Conservation (phyloP, 2,797 vertebrate species). For the Choloepus didactylus region DNA sequence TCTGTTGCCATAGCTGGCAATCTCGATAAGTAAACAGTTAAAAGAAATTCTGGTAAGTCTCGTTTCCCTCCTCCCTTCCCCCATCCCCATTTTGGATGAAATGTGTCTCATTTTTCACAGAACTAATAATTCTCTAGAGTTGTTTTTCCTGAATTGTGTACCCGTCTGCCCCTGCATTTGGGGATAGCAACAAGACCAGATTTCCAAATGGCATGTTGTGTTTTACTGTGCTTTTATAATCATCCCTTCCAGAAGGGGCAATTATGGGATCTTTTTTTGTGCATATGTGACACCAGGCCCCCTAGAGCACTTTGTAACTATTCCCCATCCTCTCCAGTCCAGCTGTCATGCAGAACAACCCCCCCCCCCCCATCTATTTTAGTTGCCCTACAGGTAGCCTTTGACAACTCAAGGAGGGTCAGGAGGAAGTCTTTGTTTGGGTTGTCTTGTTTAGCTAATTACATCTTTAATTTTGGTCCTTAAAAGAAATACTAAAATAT, state of each 20-base stretch:
- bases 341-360: not conserved
- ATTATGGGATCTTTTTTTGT: rapidly evolving
- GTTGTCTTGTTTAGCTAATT: not conserved
- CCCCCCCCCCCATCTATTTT: not conserved
- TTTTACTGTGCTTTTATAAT: not conserved
- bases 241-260: not conserved
- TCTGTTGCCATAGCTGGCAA: not conserved
- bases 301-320: not conserved
- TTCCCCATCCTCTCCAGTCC: no score
- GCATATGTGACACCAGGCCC: not conserved
- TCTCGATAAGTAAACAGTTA: not conserved
- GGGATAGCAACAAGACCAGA: not conserved
- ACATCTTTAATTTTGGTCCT: conserved; percentile 13
- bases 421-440: not conserved
- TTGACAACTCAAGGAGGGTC: not conserved
- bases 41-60: not conserved
- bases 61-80: not conserved
- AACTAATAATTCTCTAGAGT: not conserved
- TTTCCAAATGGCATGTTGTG: not conserved
- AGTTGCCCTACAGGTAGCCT: not conserved
- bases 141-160: rapidly evolving
- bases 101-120: not conserved
- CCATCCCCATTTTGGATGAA: not conserved
- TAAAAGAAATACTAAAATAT: conserved; percentile 40
- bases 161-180: not conserved